A percentile compares a stretch with the other conserved stretches of the same genome.
Conservation (phyloP, 2,113 vertebrate genomes). For the Hyla sarda region DNA sequence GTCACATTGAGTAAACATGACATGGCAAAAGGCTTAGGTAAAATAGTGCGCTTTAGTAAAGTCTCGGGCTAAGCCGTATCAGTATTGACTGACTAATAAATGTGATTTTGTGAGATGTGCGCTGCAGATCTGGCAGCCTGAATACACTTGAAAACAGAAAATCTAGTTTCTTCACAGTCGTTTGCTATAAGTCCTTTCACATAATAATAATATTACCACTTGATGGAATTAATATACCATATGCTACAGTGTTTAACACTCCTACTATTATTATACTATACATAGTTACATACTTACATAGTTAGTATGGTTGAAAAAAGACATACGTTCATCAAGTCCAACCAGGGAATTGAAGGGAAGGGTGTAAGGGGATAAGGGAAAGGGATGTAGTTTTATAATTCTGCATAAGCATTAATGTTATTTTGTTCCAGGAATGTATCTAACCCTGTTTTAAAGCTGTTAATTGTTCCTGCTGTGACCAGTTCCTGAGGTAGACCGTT, state of each 20-base stretch:
- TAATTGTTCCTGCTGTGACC: too few relatives aligned
- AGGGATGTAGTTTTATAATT: too few relatives aligned
- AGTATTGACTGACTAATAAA: slow-evolving; percentile 26
- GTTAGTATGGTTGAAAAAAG: too few relatives aligned
- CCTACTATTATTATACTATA: too few relatives aligned
- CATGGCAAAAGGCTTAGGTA: slow-evolving; percentile 28
- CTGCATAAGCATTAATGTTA: too few relatives aligned
- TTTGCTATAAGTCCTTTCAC: neutral
- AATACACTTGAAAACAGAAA: neutral
- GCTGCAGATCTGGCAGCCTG: neutral
- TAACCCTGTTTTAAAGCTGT: too few relatives aligned
- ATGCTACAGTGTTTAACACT: neutral
- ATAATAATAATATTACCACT: neutral
- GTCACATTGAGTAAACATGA: slow-evolving; percentile 52
- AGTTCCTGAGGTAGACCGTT: too few relatives aligned
- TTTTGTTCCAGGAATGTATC: too few relatives aligned
- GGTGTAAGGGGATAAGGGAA: too few relatives aligned
- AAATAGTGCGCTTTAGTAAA: neutral
- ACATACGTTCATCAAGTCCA: too few relatives aligned
- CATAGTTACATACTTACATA: too few relatives aligned
- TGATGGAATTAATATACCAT: neutral
- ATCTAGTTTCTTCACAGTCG: neutral
- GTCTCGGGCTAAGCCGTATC: neutral
- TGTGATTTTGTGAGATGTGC: neutral
- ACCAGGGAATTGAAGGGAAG: too few relatives aligned